These are phyloP conservation scores for Hylomyscus alleni DNA, from an alignment of 2,797 vertebrate species.

Conservation along the genomic window DNA sequence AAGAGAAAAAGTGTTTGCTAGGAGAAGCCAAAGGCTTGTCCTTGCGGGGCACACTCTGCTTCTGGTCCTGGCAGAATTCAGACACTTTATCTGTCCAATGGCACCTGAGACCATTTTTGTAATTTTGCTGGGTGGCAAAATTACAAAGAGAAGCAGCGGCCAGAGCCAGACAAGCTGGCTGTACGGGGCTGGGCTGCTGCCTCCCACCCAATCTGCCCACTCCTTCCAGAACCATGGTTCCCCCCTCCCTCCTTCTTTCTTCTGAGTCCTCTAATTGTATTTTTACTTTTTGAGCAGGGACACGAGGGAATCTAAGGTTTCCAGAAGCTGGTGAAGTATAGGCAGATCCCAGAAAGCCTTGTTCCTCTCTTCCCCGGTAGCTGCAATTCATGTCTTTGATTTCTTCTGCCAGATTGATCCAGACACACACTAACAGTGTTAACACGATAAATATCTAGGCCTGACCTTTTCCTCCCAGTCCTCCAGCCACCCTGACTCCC, in stretches of 20 bases:
- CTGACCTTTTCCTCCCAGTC: slow-evolving; percentile 68
- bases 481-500: background rate
- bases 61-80: background rate
- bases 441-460: slow-evolving; percentile 51
- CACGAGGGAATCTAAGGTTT: background rate
- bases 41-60: background rate
- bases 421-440: slow-evolving; percentile 37
- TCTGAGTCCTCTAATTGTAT: background rate
- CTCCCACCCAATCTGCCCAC: background rate
- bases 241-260: background rate
- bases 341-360: background rate
- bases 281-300: background rate
- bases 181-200: background rate
- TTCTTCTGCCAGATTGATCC: slow-evolving; percentile 21
- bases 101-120: slow-evolving; percentile 56
- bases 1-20: slow-evolving; percentile 35
- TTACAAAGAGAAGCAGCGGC: background rate
- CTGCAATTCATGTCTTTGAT: background rate
- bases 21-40: slow-evolving; percentile 22
- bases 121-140: slow-evolving; percentile 27
- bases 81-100: slow-evolving; percentile 64
- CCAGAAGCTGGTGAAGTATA: background rate
- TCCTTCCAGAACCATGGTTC: background rate
- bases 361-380: background rate
- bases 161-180: slow-evolving; percentile 14